A percentile compares a stretch with the other conserved stretches of the same genome.
These are phyloP conservation scores for Thunnus thynnus DNA, from an alignment of 2,113 vertebrate species.

Conservation along the genomic window DNA sequence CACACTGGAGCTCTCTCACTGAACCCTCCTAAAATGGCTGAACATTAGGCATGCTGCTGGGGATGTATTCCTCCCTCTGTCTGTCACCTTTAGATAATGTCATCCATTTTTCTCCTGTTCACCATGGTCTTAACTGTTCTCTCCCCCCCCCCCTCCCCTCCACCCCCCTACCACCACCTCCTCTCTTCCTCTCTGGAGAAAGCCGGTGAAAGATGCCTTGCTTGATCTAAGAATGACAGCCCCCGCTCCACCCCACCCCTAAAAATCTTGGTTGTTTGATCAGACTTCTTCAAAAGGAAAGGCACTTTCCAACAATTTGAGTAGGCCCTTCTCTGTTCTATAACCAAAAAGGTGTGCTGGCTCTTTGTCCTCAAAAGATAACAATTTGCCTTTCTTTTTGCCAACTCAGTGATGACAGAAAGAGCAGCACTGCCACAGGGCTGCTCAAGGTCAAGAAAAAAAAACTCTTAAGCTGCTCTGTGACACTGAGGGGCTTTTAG, in stretches of 20 bases:
- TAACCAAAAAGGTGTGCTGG: slow-evolving; percentile 39
- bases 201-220: slow-evolving; percentile 11
- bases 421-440: slow-evolving; percentile 38
- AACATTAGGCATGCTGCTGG: slow-evolving; percentile 77
- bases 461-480: slow-evolving; percentile 15
- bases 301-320: slow-evolving; percentile 23
- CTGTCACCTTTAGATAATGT: slow-evolving; percentile 80
- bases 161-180: background rate
- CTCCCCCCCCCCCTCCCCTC: background rate
- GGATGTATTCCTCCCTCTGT: slow-evolving; percentile 69
- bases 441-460: slow-evolving; percentile 68
- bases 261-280: slow-evolving; percentile 37
- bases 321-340: slow-evolving; percentile 13
- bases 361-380: slow-evolving; percentile 34
- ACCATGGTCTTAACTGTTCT: slow-evolving; percentile 21
- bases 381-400: slow-evolving; percentile 30
- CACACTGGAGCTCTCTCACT: slow-evolving; percentile 78
- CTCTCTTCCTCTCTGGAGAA: slow-evolving; percentile 12
- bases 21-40: slow-evolving; percentile 84
- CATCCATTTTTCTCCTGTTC: slow-evolving; percentile 70
- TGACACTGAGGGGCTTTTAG: slow-evolving; percentile 56
- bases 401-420: slow-evolving; percentile 50
- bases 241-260: background rate
- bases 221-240: slow-evolving; percentile 33
- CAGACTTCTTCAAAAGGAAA: slow-evolving; percentile 39